Base-by-base conservation (phyloP, 2,797 vertebrate species). In the Acropternis orthonyx region DNA sequence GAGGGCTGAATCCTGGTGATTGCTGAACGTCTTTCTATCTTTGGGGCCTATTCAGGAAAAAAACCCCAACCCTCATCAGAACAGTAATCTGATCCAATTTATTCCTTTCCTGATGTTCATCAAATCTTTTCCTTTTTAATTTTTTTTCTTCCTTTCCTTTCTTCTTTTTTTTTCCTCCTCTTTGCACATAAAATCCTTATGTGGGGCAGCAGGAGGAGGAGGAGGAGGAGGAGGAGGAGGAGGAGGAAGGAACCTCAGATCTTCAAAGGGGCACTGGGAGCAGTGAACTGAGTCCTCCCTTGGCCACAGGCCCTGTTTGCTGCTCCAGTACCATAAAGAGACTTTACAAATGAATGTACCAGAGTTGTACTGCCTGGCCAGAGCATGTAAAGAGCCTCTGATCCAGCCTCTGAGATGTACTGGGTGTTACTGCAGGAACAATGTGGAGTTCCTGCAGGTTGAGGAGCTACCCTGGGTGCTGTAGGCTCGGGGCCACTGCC, bases 81-180 rank as follows among this genome's bases (percentile, higher is more conserved):
- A 41, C 86, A 82, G 95, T 96, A 95, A 96, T 96, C 96, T 95
- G 94, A 92, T 95, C 92, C 95, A 93, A 94, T 95, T 96, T 92
- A 94, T 94, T 87, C 94, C 91, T 94, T 96, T 95, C 95, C 94
- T 96, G 94, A 94, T 95, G 86, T 96, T 96, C 94, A 96, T 96
- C 95, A 96, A 91, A 96, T 96, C 94, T 93, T 93, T 96, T 91
- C 92, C 92, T 95, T 95, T 96, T 87, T 49, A 12, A 48, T 59
- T 75, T 88, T 93, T 80, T 86, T 87, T 76, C 44, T 88, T 95
- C 73, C 86, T 78, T 94, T 72, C 32, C 72, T 89, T 96, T 85
- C 58, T 87, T 88, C 51, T 69, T 36, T 89, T 85, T 59, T 56
- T 10, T 0, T 0, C 8, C 12, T 10, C 13, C 20, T 46, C 79